phyloP scores from a whole-genome alignment of 2,797 vertebrate genomes.

The Borostomias antarcticus region DNA sequence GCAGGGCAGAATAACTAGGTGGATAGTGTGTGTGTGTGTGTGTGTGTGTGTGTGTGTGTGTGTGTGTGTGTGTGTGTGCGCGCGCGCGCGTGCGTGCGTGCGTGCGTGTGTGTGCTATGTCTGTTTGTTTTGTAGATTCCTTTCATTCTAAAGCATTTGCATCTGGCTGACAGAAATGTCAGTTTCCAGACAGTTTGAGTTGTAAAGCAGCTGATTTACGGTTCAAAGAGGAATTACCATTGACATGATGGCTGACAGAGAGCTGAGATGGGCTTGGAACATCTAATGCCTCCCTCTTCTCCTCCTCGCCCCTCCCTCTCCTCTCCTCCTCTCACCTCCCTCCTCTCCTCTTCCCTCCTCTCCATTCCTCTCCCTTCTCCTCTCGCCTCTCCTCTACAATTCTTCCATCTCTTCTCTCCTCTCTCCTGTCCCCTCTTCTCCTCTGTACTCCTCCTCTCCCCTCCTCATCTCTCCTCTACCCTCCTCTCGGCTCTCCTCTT shows the following conservation, averaged over 20 bases:
- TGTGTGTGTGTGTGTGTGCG: background rate
- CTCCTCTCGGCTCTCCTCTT: background rate
- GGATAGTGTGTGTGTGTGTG: background rate
- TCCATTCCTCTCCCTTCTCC: background rate
- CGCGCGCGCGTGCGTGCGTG: background rate
- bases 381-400: background rate
- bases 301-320: background rate
- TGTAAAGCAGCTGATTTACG: constrained; percentile 6
- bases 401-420: constrained; percentile 36
- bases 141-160: background rate
- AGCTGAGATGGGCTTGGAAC: too few species aligned
- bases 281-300: background rate
- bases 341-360: background rate
- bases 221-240: constrained; percentile 21
- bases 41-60: background rate
- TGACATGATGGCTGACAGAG: constrained; percentile 9
- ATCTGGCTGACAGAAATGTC: background rate
- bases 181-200: background rate
- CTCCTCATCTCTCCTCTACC: constrained; percentile 31
- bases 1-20: constrained; percentile 20
- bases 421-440: constrained; percentile 24
- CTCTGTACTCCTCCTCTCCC: constrained; percentile 52
- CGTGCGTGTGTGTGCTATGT: background rate
- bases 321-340: background rate
- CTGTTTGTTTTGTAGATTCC: background rate